A percentile compares a stretch with the other conserved stretches of the same genome.
phyloP scores from a whole-genome alignment of 2,113 vertebrate species.

The Papio anubis region DNA sequence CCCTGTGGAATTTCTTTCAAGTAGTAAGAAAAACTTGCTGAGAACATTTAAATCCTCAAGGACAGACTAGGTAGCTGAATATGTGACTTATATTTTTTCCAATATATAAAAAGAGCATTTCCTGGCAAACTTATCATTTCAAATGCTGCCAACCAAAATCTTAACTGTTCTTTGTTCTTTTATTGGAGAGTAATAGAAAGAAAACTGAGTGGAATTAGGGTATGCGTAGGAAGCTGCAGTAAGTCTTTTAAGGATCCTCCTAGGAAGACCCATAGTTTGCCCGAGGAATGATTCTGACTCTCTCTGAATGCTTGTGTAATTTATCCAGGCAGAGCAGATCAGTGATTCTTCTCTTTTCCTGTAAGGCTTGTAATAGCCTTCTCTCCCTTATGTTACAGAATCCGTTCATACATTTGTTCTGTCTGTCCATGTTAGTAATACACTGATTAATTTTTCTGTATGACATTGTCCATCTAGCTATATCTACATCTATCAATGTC shows the following conservation, averaged over 20 bases:
- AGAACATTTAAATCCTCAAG: slow-evolving; percentile 59
- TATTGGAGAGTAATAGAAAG: not conserved
- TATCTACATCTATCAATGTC: not conserved
- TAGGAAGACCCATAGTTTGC: not conserved
- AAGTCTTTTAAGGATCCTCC: not conserved
- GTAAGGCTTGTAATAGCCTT: not conserved
- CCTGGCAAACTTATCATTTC: slow-evolving; percentile 23
- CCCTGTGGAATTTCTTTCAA: slow-evolving; percentile 30
- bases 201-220: not conserved
- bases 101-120: slow-evolving; percentile 33
- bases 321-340: not conserved
- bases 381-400: too few species aligned
- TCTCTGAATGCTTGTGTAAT: not conserved
- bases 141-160: not conserved
- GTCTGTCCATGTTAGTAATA: not conserved
- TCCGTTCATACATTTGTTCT: not conserved
- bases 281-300: not conserved
- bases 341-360: not conserved
- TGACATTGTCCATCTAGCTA: not conserved
- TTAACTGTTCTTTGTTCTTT: not conserved
- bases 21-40: slow-evolving; percentile 25
- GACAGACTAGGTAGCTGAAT: slow-evolving; percentile 44
- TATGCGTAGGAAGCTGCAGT: not conserved
- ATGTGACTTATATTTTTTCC: not conserved
- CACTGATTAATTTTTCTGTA: not conserved